Evolutionary conservation across 37 sponge, comb jelly and placozoan genomes (phyloP), one percentile per base, ranked within the genome.

Genomic region (Geodia barretti): DNA sequence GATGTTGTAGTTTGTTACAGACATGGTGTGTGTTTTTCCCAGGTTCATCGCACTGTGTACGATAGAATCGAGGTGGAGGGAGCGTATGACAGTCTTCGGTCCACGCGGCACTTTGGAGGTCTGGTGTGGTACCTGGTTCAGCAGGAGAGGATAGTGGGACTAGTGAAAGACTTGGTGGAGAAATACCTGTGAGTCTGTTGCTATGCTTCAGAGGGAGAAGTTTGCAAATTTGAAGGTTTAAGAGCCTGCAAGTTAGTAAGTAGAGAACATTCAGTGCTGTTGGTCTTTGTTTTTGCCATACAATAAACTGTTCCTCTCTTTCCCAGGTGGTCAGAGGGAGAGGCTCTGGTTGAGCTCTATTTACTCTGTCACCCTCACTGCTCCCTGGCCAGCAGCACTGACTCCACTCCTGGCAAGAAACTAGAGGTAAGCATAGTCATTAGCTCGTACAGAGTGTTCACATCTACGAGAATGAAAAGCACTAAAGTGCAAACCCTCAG

Each of bases 101-200:
- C 90, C 25, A 92, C 96, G 2, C 41, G 84, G 20, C 87, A 95
- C 74, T 95, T 84, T 92, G 93, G 96, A 23, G 78, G 88, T 28
- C 39, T 95, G 78, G 81, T 92, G 73, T 95, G 89, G 87, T 74
- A 92, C 76, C 80, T 95, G 0, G 33, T 88, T 35, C 64, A 38
- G 41, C 74, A 29, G 4, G 60, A 88, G 14, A 62, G 37, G 17
- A 33, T 88, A 0, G 29, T 62, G 5, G 85, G 78, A 33, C 8
- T 94, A 36, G 42, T 92, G 34, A 71, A 69, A 42, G 72, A 85
- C 70, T 64, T 78, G 79, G 29, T 85, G 2, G 25, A 71, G 17
- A 78, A n/a, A n/a, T n/a, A n/a, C n/a, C n/a, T n/a, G n/a, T n/a
- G n/a, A n/a, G n/a, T n/a, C n/a, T n/a, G n/a, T n/a, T n/a, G n/a